Percentiles rank a stretch among this genome's conserved stretches.
These are phyloP conservation scores for Furcula furcula DNA, from an alignment of 2,888 invertebrate genomes.

Conservation along the genomic window DNA sequence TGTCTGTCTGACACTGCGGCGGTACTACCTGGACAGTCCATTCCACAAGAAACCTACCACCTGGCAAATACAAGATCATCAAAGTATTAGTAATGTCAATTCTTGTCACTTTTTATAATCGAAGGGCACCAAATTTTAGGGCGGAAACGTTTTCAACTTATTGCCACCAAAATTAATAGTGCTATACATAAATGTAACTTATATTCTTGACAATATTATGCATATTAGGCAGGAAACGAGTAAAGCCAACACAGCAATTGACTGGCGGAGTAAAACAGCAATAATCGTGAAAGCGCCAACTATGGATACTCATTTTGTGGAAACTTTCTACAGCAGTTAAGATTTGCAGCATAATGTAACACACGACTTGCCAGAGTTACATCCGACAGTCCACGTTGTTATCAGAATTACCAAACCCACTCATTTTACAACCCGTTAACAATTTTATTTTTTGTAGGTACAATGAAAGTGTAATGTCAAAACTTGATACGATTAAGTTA, in stretches of 20 bases:
- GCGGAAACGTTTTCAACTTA: too few relatives aligned
- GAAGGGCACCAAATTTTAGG: too few relatives aligned
- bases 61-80: too few relatives aligned
- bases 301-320: constrained; percentile 43
- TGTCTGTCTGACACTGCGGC: too few relatives aligned
- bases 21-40: too few relatives aligned
- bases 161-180: too few relatives aligned
- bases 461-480: not conserved
- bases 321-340: constrained; percentile 50
- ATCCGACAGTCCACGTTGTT: constrained; percentile 23
- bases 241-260: constrained; percentile 33
- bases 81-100: too few relatives aligned
- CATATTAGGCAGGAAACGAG: constrained; percentile 29
- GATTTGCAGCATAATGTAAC: constrained; percentile 36
- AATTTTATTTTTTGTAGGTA: constrained; percentile 15
- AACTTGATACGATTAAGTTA: not conserved
- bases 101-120: too few relatives aligned
- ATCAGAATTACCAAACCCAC: constrained; percentile 19
- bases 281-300: constrained; percentile 52
- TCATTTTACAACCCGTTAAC: constrained; percentile 1
- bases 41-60: too few relatives aligned
- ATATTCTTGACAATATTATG: not conserved
- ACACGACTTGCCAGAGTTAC: too few relatives aligned
- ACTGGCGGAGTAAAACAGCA: constrained; percentile 41
- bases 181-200: too few relatives aligned